These are phyloP conservation scores for Neogale vison DNA, from an alignment of 2,113 vertebrate species.

Conservation along the genomic window DNA sequence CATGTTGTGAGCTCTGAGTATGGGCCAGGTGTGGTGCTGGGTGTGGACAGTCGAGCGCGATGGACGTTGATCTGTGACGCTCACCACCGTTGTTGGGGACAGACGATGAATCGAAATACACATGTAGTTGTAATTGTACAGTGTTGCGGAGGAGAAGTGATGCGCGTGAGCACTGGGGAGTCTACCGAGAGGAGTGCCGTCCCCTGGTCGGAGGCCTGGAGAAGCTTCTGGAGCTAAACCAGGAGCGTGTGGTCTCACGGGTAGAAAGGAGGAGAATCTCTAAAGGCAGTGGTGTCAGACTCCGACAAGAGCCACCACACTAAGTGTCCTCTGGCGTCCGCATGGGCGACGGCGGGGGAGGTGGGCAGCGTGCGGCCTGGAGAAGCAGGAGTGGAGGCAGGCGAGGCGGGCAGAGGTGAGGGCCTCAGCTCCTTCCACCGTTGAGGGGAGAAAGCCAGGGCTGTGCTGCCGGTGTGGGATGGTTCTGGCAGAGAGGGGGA, in stretches of 20 bases:
- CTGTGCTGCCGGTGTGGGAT: not conserved
- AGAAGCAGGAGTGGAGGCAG: not conserved
- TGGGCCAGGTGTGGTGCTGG: not conserved
- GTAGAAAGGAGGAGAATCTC: not conserved
- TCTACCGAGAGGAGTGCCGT: not conserved
- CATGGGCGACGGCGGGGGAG: no score
- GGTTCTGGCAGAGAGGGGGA: not conserved
- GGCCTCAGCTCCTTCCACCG: no score
- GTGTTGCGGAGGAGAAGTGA: not conserved
- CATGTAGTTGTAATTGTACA: not conserved
- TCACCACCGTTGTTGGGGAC: not conserved
- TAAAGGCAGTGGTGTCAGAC: not conserved
- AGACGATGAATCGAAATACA: not conserved
- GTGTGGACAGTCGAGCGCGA: not conserved
- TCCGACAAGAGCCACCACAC: not conserved
- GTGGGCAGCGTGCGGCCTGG: not conserved
- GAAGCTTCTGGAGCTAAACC: not conserved
- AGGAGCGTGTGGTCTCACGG: not conserved
- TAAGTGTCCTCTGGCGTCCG: not conserved
- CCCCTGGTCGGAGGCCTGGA: not conserved
- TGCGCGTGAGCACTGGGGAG: not conserved
- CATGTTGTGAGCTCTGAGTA: not conserved
- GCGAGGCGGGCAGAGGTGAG: not conserved
- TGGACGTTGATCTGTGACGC: not conserved
- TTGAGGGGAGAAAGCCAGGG: not conserved